Base-by-base conservation (phyloP, 1,140 invertebrate species). In the Drosophila obscura region DNA sequence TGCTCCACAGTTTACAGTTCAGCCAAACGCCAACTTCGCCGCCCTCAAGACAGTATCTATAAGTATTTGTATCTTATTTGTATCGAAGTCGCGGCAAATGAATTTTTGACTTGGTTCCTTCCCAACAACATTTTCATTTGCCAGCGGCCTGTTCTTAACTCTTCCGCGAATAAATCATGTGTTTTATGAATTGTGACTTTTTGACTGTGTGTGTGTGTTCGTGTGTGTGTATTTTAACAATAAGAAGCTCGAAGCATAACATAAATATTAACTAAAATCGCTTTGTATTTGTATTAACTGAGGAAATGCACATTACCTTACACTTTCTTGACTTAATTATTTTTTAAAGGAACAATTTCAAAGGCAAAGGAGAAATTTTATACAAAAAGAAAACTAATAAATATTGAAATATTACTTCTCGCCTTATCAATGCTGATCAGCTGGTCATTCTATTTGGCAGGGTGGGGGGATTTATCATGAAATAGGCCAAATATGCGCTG, bases 51-150 rank as follows among this genome's bases (percentile, higher is more conserved):
- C 65, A 85, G 78, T 83, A 83, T 80, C 62, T 78, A 64, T 83
- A 83, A 85, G 78, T 87, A 84, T 80, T 81, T 87, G 78, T 85
- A 87, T 87, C 59, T 83, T 71, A 71, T 71, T 71, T 71, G 74
- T 78, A 78, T 52, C 45, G 56, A 69, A 61, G 39, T 57, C 31
- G 56, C 31, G 24, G 58, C 67, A 81, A 79, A 50, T 68, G 41
- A 55, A 26, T 58, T 56, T 46, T 48, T 49, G 19, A 58, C 52
- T 68, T 68, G 35, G 16, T 48, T 68, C 63, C 39, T 28, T 7
- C 6, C 26, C 35, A 39, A 4, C 31, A 41, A 50, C 43, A 46
- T 44, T 48, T 67, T 66, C 44, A 57, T 57, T 62, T 71, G 60
- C 61, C 16, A 48, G 35, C 39, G 69, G 58, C 57, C 51, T 55